phyloP scores from a whole-genome alignment of 2,113 vertebrate genomes.

The Tachycineta bicolor region DNA sequence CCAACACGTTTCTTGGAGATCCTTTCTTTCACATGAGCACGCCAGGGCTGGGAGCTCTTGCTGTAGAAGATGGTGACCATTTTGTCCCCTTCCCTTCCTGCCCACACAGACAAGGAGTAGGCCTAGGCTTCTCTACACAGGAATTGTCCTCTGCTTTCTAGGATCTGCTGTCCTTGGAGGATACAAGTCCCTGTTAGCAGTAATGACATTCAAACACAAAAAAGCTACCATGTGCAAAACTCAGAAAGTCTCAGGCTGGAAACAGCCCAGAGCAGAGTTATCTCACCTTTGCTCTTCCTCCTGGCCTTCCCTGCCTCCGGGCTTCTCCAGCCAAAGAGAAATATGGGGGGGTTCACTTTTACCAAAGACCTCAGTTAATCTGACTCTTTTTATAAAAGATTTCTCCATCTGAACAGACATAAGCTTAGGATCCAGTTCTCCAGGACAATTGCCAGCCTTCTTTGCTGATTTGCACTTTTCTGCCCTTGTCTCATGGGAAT shows the following conservation, averaged over 20 bases:
- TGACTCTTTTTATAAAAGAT: neutral
- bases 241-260: neutral
- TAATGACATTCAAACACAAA: neutral
- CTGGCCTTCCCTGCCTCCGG: neutral
- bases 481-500: neutral
- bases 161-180: neutral
- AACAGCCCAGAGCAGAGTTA: neutral
- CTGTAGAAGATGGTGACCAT: neutral
- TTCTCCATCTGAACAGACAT: neutral
- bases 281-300: neutral
- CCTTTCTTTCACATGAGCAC: neutral
- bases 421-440: neutral
- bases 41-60: neutral
- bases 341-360: rapidly evolving
- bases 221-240: neutral
- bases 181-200: neutral
- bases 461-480: neutral
- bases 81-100: neutral
- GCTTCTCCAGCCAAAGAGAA: neutral
- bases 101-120: neutral
- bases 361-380: neutral
- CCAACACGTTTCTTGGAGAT: neutral
- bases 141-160: neutral
- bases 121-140: neutral
- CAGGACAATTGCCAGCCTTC: neutral